Conservation (phyloP, 2,113 vertebrate species). For the Oncorhynchus clarkii region DNA sequence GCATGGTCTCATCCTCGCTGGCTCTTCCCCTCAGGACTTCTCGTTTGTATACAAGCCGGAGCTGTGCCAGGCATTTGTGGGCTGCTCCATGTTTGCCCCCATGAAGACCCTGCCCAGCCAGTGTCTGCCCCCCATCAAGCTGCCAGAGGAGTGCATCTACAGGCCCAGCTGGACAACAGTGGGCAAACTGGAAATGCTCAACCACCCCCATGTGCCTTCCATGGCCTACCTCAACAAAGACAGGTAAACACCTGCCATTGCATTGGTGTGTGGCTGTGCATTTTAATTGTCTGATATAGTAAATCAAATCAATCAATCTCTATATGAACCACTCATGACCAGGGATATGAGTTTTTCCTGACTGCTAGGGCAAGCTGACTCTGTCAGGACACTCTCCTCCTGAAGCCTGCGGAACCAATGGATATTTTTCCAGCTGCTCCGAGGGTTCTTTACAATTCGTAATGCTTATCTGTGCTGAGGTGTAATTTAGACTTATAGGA, state of each 20-base stretch:
- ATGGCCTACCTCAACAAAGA: constrained; percentile 94
- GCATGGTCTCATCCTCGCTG: not conserved
- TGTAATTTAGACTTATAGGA: constrained; percentile 24
- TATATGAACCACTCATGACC: not conserved
- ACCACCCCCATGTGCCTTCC: constrained; percentile 74
- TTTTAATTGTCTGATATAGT: not conserved
- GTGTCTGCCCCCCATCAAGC: constrained; percentile 86
- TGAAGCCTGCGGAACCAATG: constrained; percentile 10
- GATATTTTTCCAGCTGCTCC: constrained; percentile 4
- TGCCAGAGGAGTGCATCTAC: constrained; percentile 92
- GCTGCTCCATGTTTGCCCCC: constrained; percentile 96
- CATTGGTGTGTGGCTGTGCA: not conserved
- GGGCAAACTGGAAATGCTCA: constrained; percentile 89
- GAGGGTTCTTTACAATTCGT: constrained; percentile 18
- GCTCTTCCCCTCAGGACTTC: constrained; percentile 80
- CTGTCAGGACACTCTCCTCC: not conserved
- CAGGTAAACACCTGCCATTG: constrained; percentile 69
- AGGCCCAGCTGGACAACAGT: constrained; percentile 91
- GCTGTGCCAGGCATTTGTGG: constrained; percentile 87
- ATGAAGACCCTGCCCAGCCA: constrained; percentile 93
- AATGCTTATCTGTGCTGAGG: constrained; percentile 10
- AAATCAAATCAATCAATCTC: no score
- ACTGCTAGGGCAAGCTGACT: not conserved
- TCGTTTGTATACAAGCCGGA: constrained; percentile 95
- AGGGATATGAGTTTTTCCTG: not conserved